These are phyloP conservation scores for Pampus argenteus DNA, from an alignment of 2,797 vertebrate species.

Conservation along the genomic window DNA sequence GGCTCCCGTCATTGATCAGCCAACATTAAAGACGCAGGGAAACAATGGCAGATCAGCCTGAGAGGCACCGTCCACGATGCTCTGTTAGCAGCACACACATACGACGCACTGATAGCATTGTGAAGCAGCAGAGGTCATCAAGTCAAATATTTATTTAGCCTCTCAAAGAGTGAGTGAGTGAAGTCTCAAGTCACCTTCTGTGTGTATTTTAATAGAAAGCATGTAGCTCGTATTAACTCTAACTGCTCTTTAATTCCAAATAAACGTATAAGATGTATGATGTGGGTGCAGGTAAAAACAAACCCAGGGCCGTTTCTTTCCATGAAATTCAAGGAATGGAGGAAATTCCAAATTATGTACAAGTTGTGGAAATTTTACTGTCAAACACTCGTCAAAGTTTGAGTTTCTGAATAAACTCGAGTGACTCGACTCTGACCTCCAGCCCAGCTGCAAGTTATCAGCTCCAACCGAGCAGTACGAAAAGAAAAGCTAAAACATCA, in stretches of 20 bases:
- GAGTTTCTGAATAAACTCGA: constrained; percentile 33
- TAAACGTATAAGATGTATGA: background rate
- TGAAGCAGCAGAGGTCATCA: constrained; percentile 26
- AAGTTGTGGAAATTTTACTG: constrained; percentile 1
- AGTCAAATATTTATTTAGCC: constrained; percentile 61
- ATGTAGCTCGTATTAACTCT: background rate
- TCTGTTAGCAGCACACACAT: constrained; percentile 38
- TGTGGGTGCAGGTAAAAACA: background rate
- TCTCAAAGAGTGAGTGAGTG: constrained; percentile 6
- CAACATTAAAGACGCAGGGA: constrained; percentile 6
- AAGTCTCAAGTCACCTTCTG: constrained; percentile 15
- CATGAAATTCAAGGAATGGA: constrained; percentile 9
- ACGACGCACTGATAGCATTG: constrained; percentile 47
- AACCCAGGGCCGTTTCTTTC: background rate
- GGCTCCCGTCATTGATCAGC: constrained; percentile 29
- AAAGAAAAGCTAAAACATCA: too few relatives aligned
- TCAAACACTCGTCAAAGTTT: constrained; percentile 10
- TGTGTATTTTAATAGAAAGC: background rate
- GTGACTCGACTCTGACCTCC: constrained; percentile 14
- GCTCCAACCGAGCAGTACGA: background rate
- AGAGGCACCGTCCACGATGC: constrained; percentile 22
- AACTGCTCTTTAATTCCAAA: background rate
- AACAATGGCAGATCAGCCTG: constrained; percentile 43
- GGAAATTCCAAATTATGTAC: constrained; percentile 14
- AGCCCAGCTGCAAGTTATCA: constrained; percentile 24